Evolutionary conservation across 2,797 vertebrate genomes (phyloP), one percentile per base, ranked within the genome.

Genomic region (Harpagifer antarcticus): DNA sequence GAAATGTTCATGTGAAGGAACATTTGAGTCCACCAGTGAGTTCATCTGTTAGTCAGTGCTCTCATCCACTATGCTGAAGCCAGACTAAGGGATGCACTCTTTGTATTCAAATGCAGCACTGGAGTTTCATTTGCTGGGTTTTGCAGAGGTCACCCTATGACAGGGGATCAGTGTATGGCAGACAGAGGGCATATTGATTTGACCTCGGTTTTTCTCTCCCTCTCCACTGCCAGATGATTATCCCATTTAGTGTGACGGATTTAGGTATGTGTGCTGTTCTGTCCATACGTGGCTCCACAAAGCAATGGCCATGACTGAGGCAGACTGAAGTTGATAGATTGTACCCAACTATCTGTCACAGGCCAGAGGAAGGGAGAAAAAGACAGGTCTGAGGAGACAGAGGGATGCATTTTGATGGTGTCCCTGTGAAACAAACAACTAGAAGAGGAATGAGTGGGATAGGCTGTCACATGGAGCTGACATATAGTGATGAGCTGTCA

Each of bases 161-260:
- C 90, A 86, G 85, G 68, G 81, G 88, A 90, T 89, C 87, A 84
- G 89, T 86, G 85, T 88, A 77, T 31, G 74, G 82, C 72, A 76
- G 88, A 85, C 83, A 74, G 82, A 86, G 92, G 84, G 65, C 82
- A 86, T 90, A 91, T 89, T 88, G 88, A 90, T 88, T 89, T 89
- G 87, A 93, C 87, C 91, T 85, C 78, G 2, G 56, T 80, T 85
- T 86, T 80, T 79, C 66, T 85, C 64, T 76, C 49, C 48, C 68
- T 76, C 48, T 76, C 68, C 72, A 20, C 65, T 14, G 23, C 74
- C 89, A 82, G 77, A 90, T 86, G 85, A 88, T 89, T 87, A 89
- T 90, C 86, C 86, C 77, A 65, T 90, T 91, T 90, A 85, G 77
- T 48, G 71, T 82, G 84, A 85, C 78, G 31, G 86, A 81, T 83